Conservation (phyloP, 2,113 vertebrate species). For the Verasper variegatus region DNA sequence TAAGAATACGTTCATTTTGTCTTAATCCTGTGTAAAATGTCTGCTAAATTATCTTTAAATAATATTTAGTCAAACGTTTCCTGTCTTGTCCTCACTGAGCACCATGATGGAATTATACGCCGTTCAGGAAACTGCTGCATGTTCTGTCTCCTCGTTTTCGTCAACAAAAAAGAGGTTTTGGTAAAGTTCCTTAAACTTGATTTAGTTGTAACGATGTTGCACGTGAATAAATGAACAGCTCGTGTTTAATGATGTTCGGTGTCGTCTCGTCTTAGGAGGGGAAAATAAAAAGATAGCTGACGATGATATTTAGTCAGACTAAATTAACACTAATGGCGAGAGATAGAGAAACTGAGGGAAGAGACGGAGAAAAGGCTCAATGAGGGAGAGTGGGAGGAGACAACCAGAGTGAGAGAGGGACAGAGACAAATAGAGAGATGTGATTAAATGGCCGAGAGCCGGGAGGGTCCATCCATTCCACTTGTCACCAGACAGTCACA, state of each 20-base stretch:
- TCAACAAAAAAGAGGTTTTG: background rate
- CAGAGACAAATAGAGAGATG: slow-evolving; percentile 40
- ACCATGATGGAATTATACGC: too few species aligned
- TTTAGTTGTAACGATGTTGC: too few species aligned
- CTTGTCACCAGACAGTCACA: slow-evolving; percentile 63
- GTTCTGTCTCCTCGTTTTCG: too few species aligned
- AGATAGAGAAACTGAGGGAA: background rate
- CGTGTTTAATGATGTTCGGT: background rate
- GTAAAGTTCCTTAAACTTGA: background rate
- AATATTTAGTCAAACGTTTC: too few species aligned
- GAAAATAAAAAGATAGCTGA: background rate
- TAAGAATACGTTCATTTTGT: too few species aligned
- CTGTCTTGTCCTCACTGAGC: too few species aligned
- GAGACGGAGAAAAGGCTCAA: background rate
- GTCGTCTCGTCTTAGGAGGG: too few species aligned
- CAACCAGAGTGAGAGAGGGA: slow-evolving; percentile 16
- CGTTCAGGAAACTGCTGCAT: too few species aligned
- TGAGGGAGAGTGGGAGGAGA: background rate
- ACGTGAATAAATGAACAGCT: background rate
- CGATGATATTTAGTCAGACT: background rate
- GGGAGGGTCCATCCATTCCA: slow-evolving; percentile 49
- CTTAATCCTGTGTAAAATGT: too few species aligned
- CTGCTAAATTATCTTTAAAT: too few species aligned
- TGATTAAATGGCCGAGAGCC: slow-evolving; percentile 44
- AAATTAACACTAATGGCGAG: background rate